Conservation (phyloP, 2,888 invertebrate species). For the Agelastica alni region DNA sequence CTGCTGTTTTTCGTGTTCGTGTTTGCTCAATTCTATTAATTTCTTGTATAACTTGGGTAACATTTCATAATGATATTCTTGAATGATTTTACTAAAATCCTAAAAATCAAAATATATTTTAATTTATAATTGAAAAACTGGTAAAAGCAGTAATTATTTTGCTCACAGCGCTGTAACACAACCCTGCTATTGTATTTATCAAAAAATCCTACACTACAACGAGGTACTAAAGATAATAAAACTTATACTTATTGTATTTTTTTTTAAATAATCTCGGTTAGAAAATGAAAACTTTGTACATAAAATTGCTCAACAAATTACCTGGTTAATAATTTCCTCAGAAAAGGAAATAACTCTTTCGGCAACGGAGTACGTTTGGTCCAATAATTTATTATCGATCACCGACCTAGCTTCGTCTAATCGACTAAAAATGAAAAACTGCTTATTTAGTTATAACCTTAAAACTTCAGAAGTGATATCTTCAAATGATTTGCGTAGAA, state of each 20-base stretch:
- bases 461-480: not conserved
- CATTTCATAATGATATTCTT: conserved; percentile 31
- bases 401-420: conserved; percentile 46
- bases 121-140: no score
- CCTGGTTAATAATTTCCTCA: conserved; percentile 27
- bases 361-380: conserved; percentile 21
- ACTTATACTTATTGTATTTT: no score
- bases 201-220: no score
- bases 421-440: conserved; percentile 41
- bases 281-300: no score
- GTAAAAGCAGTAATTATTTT: no score
- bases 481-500: no score
- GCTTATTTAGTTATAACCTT: no score
- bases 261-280: no score
- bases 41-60: conserved; percentile 24
- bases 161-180: no score
- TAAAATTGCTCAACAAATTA: no score
- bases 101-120: conserved; percentile 4
- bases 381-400: conserved; percentile 42
- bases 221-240: no score
- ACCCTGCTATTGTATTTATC: no score
- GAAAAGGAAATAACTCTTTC: conserved; percentile 16
- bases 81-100: not conserved
- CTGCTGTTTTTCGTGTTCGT: conserved; percentile 5
- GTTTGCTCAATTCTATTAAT: conserved; percentile 18